Evolutionary conservation across 2,888 invertebrate species (phyloP), one percentile per base, ranked within the genome.

Genomic region (Drosophila kuntzei): DNA sequence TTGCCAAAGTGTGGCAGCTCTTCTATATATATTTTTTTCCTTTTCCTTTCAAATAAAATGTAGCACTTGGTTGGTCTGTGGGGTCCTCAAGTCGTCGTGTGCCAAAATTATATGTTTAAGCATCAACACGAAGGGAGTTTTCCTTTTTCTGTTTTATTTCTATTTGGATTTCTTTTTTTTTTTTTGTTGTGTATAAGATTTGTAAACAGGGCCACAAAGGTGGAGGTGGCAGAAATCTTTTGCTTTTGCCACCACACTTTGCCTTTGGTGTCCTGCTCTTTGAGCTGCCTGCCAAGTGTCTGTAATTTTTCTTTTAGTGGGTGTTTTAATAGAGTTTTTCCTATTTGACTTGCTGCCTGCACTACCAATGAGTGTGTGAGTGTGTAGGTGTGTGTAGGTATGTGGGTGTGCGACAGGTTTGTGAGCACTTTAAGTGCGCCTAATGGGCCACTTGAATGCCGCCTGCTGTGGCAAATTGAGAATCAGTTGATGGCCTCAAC

Each of bases 61-160:
- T 49, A 14, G n/a, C 41, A 34, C 32, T 25, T n/a, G 29, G 18
- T 34, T 34, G 29, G 18, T 41, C 14, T 37, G 44, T 12, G 59
- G 18, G 12, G 25, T 18, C 20, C 58, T 51, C 67, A 68, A 76
- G 76, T 67, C 71, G 76, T 82, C 76, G 82, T 85, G 70, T 81
- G 85, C 85, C 82, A 67, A 87, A 87, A 87, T 83, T 69, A 87
- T 85, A 85, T 87, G 82, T 83, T 87, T 53, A 86, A 80, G 65
- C 77, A 74, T 80, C 71, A 71, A 64, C 72, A 67, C 49, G 64
- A 51, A 65, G 69, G 66, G 59, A 53, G 53, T 54, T 61, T 49
- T 37, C 36, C 55, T 47, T 34, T 60, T 44, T 41, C 34, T 7
- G 3, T 34, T 37, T 41, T 62, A 46, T 36, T 43, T 25, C 14